A percentile compares a stretch with the other conserved stretches of the same genome.
These are phyloP conservation scores for Physocephala rufipes DNA, from an alignment of 2,888 invertebrate species.

Conservation along the genomic window DNA sequence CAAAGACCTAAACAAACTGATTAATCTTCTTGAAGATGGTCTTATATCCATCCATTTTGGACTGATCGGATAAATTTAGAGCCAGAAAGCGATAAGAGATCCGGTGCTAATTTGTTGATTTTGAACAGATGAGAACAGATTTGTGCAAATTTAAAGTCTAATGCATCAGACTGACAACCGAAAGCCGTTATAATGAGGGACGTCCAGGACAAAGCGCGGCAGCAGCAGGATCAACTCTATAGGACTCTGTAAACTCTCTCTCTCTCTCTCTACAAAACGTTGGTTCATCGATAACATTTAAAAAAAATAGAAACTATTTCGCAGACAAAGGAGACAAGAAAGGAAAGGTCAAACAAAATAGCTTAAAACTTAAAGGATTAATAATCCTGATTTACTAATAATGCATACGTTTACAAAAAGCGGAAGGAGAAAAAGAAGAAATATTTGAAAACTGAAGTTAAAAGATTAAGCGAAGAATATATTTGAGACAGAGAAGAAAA, in stretches of 20 bases:
- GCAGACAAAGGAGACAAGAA: too few species aligned
- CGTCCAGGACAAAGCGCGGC: background rate
- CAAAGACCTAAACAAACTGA: too few species aligned
- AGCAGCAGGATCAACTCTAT: background rate
- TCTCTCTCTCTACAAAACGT: too few species aligned
- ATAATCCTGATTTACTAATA: too few species aligned
- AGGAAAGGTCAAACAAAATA: constrained; percentile 5
- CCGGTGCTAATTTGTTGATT: constrained; percentile 30
- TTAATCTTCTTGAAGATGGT: too few species aligned
- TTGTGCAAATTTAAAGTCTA: constrained; percentile 42
- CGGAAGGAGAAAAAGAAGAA: background rate
- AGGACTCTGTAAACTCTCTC: too few species aligned
- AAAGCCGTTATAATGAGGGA: constrained; percentile 26
- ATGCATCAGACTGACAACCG: constrained; percentile 22
- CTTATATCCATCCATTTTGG: too few species aligned
- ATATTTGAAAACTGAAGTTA: background rate
- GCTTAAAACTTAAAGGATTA: constrained; percentile 13
- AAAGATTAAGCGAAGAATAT: background rate
- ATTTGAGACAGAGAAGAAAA: background rate
- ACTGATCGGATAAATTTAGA: background rate
- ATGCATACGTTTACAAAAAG: background rate
- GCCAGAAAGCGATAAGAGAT: too few species aligned
- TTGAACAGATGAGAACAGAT: constrained; percentile 35
- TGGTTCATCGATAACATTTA: too few species aligned
- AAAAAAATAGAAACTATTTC: too few species aligned